Evolutionary conservation across 2,113 vertebrate species (phyloP).

Genomic region (Murina feae): DNA sequence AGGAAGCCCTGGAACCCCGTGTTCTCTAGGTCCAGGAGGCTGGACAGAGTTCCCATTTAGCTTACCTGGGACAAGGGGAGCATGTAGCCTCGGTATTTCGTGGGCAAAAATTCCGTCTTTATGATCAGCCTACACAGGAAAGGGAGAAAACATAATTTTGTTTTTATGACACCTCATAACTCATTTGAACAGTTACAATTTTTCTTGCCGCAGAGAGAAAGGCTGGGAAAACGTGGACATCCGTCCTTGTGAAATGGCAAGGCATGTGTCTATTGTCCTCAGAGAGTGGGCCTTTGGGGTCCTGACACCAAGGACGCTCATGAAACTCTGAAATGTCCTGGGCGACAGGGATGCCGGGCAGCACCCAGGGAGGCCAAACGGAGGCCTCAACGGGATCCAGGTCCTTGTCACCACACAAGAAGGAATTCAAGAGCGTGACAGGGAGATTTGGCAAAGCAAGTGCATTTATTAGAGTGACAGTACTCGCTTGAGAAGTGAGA

Average conservation of each 20-base stretch:
- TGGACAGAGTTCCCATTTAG: fast-evolving
- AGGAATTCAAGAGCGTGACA: not conserved
- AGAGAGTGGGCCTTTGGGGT: not conserved
- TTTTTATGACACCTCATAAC: not conserved
- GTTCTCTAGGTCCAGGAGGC: not conserved
- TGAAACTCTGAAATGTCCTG: too few species aligned
- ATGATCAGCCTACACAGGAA: constrained; percentile 87
- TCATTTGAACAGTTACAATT: not conserved
- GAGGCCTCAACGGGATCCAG: not conserved
- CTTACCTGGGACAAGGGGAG: constrained; percentile 93
- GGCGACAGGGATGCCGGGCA: not conserved
- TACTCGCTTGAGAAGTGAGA: not conserved
- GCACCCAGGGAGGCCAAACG: not conserved
- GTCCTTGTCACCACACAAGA: not conserved
- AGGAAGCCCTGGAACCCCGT: fast-evolving
- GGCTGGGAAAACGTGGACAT: not conserved
- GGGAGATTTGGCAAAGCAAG: not conserved
- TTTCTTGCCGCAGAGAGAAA: not conserved
- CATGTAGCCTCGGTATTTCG: constrained; percentile 87
- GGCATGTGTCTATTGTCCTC: not conserved
- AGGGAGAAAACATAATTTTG: not conserved
- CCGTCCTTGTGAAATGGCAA: not conserved
- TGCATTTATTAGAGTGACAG: not conserved
- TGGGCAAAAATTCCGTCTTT: constrained; percentile 95
- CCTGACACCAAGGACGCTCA: not conserved